Evolutionary conservation across 1,140 invertebrate species (phyloP), one percentile per base, ranked within the genome.

Genomic region (Hypsibius dujardini): DNA sequence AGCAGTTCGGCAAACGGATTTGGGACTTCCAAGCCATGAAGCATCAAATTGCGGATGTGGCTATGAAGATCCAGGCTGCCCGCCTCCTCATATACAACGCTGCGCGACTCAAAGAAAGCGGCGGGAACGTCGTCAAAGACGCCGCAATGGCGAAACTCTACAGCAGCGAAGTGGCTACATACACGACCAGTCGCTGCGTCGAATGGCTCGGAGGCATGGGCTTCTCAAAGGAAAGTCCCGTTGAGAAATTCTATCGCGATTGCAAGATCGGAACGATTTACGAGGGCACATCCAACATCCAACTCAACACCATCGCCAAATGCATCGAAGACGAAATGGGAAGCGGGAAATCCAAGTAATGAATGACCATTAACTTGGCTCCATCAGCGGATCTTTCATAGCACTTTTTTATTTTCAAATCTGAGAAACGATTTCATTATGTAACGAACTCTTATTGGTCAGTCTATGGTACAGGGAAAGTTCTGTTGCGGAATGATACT

Each of bases 131-230:
- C 76, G 84, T 89, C 7, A 95, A 95, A 80, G 86, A 96, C 80
- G 93, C 92, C 1, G 87, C 92, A 1, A 96, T 96, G 90, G 90
- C 90, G 1, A 97, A 97, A 83, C 88, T 88, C 74, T 90, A 84
- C 78, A 86, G 90, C 47, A 87, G 87, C 74, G 88, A 95, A 85
- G 88, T 91, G 46, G 93, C 93, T 0, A 85, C 89, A 72, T 83
- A 84, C 72, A 85, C 90, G 1, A 90, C 90, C 46, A 86, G 86
- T 1, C 93, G 92, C 77, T 95, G 92, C 78, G 88, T 98, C 62
- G 94, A 98, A 77, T 94, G 91, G 84, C 92, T 98, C 90, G 95
- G 94, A 7, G 95, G 94, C 1, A 90, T 97, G 70, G 94, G 93
- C 45, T 96, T 92, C 79, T 95, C 91, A 0, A 90, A 88, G 75